Conservation (phyloP, 2,797 vertebrate genomes). For the Falco peregrinus region DNA sequence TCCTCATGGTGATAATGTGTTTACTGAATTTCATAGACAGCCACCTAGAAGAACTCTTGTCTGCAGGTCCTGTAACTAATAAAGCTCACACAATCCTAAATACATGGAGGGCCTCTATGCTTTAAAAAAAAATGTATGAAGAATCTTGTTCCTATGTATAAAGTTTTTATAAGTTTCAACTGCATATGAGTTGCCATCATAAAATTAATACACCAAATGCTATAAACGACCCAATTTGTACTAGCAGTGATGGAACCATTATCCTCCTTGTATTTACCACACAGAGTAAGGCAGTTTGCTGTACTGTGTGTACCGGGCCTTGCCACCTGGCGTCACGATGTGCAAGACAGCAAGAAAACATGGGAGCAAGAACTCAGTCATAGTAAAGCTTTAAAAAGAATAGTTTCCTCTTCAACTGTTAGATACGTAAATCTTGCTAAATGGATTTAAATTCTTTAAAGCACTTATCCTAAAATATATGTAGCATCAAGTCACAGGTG, state of each 20-base stretch:
- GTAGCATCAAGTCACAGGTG: neutral
- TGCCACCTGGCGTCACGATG: neutral
- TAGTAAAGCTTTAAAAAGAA: neutral
- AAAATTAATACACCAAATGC: neutral
- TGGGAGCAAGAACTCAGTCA: neutral
- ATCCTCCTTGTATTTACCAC: neutral
- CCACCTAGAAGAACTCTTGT: neutral
- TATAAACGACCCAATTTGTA: neutral
- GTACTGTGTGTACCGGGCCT: neutral
- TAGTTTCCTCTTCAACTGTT: neutral
- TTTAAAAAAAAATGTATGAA: neutral
- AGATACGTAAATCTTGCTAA: neutral
- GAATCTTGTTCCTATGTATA: neutral
- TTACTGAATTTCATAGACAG: neutral
- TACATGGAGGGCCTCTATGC: neutral
- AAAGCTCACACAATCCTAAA: neutral
- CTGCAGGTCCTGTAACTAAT: neutral
- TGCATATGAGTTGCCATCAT: neutral
- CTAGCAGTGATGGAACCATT: neutral
- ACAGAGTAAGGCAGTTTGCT: neutral
- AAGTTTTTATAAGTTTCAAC: neutral
- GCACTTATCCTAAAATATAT: neutral
- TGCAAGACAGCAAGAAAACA: neutral
- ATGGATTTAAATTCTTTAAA: neutral
- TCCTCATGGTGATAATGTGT: neutral